Base-by-base conservation (phyloP, 2,888 invertebrate genomes). In the Drosophila diplacantha region DNA sequence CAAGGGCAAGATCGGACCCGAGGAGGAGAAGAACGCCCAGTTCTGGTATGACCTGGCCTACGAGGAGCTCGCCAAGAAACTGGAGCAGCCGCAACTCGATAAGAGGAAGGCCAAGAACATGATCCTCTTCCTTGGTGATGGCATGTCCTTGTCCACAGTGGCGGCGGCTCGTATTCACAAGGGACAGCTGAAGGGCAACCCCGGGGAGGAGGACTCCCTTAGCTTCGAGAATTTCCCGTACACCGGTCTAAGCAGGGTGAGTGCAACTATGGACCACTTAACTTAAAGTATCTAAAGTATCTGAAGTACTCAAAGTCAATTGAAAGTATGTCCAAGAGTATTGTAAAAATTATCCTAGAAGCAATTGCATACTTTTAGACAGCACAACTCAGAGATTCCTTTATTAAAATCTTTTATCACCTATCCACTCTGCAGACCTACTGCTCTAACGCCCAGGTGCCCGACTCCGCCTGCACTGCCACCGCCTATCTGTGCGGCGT, bases 141-240 rank as follows among this genome's bases (percentile, higher is more conserved):
- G 94, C 50, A 93, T 94, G 93, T 92, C 93, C 12, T 85, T 93
- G 58, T 89, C 92, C 7, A 93, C 93, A 3, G 85, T 93, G 60
- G 90, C 92, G 8, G 93, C 93, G 2, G 91, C 93, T 8, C 89
- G 93, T 72, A 90, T 92, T 20, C 90, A 91, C 73, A 89, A 91
- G 60, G 93, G 93, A 0, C 93, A 93, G 84, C 89, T 90, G 8
- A 85, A 86, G 12, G 88, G 88, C 3, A 79, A 75, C 26, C 76
- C 89, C 1, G 93, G 93, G 1, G 93, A 93, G 85, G 92, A 93
- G 74, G 86, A 89, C 1, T 75, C 88, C 16, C 88, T 93, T 4
- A 87, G 87, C 55, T 93, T 93, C 81, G 93, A 93, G 74, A 77
- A 85, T 8, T 93, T 93, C 73, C 92, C 92, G 0, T 87, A 91